These are phyloP conservation scores for Coreius guichenoti DNA, from an alignment of 2,797 vertebrate genomes.

Conservation along the genomic window DNA sequence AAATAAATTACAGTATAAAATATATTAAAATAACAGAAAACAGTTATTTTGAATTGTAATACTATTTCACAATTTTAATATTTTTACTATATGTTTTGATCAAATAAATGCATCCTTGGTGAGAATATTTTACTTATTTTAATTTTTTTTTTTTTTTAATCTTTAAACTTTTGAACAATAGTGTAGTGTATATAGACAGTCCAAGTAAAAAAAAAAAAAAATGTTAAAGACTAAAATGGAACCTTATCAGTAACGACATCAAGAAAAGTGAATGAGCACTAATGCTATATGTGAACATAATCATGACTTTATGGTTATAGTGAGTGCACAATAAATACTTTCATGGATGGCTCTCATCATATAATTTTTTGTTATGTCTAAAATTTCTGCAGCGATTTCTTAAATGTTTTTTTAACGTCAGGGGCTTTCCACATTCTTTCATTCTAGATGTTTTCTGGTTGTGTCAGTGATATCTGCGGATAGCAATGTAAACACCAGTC, in stretches of 20 bases:
- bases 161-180: background rate
- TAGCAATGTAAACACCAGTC: slow-evolving; percentile 74
- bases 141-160: no score
- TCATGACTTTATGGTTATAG: slow-evolving; percentile 60
- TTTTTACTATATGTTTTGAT: background rate
- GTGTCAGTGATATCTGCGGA: slow-evolving; percentile 72
- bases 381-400: slow-evolving; percentile 71
- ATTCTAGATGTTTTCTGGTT: slow-evolving; percentile 49
- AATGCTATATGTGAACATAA: slow-evolving; percentile 74
- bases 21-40: background rate
- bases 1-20: background rate
- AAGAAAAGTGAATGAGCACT: slow-evolving; percentile 73
- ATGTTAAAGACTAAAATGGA: slow-evolving; percentile 65
- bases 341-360: slow-evolving; percentile 70
- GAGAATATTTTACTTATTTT: no score
- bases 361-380: slow-evolving; percentile 79
- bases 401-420: slow-evolving; percentile 63
- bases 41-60: background rate
- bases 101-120: background rate
- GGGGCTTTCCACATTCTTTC: slow-evolving; percentile 48
- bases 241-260: slow-evolving; percentile 72
- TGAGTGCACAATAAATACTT: slow-evolving; percentile 70
- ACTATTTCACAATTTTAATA: background rate
- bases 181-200: slow-evolving; percentile 59
- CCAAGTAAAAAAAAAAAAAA: slow-evolving; percentile 64